phyloP scores from a whole-genome alignment of 2,797 vertebrate genomes.

The Periparus ater region DNA sequence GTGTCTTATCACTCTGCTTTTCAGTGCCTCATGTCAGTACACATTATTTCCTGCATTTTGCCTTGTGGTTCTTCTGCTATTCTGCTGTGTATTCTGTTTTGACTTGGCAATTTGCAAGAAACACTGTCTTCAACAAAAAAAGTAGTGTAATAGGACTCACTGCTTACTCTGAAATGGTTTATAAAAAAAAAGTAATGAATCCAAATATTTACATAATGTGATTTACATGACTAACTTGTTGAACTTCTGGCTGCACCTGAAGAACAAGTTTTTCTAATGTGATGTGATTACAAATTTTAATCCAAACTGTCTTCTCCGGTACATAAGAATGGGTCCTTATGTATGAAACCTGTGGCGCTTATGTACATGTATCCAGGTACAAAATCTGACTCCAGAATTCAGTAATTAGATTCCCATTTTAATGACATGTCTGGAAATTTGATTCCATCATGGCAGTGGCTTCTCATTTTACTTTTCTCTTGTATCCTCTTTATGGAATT shows the following conservation, averaged over 20 bases:
- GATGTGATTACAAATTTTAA: background rate
- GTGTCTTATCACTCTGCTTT: background rate
- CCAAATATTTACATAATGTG: conserved; percentile 40
- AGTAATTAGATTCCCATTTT: background rate
- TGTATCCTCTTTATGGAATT: background rate
- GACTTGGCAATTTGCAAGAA: background rate
- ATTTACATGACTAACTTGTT: conserved; percentile 9
- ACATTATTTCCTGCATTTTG: background rate
- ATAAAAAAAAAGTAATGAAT: background rate
- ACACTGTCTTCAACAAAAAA: background rate
- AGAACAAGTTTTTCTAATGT: conserved; percentile 40
- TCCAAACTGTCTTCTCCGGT: background rate
- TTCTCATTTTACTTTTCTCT: background rate
- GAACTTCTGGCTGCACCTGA: conserved; percentile 44
- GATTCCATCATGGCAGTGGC: background rate
- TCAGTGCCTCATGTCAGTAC: background rate
- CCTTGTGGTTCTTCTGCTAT: background rate
- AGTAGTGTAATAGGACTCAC: background rate
- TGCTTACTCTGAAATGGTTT: conserved; percentile 17
- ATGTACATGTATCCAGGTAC: background rate
- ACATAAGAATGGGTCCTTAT: background rate
- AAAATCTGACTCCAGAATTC: background rate
- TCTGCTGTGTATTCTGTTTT: background rate
- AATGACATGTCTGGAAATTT: background rate
- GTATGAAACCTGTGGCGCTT: background rate